These are phyloP conservation scores for Leptogaster cylindrica DNA, from an alignment of 2,888 invertebrate genomes.

Conservation along the genomic window DNA sequence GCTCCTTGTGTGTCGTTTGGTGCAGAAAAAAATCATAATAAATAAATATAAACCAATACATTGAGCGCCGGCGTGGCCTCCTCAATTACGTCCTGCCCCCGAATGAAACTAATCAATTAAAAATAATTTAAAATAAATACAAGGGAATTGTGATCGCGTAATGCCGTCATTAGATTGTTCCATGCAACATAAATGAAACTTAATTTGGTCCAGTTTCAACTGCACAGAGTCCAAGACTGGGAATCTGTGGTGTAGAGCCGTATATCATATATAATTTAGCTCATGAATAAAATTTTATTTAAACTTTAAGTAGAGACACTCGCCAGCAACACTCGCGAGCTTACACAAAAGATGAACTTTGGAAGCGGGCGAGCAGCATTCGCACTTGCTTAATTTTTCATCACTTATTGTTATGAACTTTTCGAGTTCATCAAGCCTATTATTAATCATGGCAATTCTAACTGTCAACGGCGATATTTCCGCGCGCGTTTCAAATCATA, in stretches of 20 bases:
- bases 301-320: constrained; percentile 44
- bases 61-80: constrained; percentile 17
- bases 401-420: constrained; percentile 30
- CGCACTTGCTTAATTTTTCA: constrained; percentile 32
- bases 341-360: constrained; percentile 19
- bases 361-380: neutral
- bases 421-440: constrained; percentile 32
- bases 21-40: neutral
- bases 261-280: constrained; percentile 48
- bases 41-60: constrained; percentile 14
- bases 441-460: constrained; percentile 33
- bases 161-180: constrained; percentile 47
- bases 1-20: constrained; percentile 35
- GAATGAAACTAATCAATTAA: constrained; percentile 48
- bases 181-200: constrained; percentile 46
- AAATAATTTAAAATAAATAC: constrained; percentile 49
- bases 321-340: too few relatives aligned
- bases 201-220: constrained; percentile 45
- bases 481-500: constrained; percentile 2
- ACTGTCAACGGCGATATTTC: constrained; percentile 27
- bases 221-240: constrained; percentile 11
- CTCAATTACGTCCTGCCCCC: constrained; percentile 28
- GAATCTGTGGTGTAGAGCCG: constrained; percentile 32
- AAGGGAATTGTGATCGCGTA: constrained; percentile 48
- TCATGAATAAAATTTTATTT: constrained; percentile 48